Evolutionary conservation across 2,113 vertebrate genomes (phyloP), one percentile per base, ranked within the genome.

Genomic region (Symphodus melops): DNA sequence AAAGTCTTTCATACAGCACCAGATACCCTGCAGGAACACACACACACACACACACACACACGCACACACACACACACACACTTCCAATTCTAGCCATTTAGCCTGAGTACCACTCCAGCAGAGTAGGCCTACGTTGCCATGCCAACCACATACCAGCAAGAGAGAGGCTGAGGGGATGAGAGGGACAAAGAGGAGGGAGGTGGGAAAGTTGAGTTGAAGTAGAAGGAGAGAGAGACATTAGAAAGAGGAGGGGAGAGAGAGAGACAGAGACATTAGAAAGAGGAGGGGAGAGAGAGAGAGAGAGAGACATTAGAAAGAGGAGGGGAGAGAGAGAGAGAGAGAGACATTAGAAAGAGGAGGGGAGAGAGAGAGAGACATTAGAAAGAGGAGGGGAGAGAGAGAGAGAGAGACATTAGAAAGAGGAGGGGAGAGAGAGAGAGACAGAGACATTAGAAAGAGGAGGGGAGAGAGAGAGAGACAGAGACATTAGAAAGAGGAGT

Each of bases 81-180:
- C 77, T 61, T 75, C 59, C 53, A 87, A 77, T 84, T 80, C 57
- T 58, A 68, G 77, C 77, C 72, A 86, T 88, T 88, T 79, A 88
- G 77, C 68, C 54, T 44, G 79, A 88, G 87, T 82, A 87, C 76
- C 86, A 83, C 83, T 88, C 66, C 61, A 78, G 56, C 33, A 79
- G 62, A 86, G 61, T 65, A 72, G 79, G 67, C 42, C 67, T 21
- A 13, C 42, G 78, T 87, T 84, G 54, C 76, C 65, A 76, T 76
- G 64, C 84, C 48, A 83, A 90, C 86, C 41, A 9, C 46, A 88
- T 84, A 83, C 69, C 54, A 77, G 75, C 79, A 71, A 52, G 49
- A 64, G 58, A 44, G 58, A 59, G 49, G 58, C 67, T 52, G 48
- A 75, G 51, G 23, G 52, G 49, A 75, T 41, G 60, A 74, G 70